phyloP scores from a whole-genome alignment of 1,140 invertebrate species.

The Elymnias hypermnestra region DNA sequence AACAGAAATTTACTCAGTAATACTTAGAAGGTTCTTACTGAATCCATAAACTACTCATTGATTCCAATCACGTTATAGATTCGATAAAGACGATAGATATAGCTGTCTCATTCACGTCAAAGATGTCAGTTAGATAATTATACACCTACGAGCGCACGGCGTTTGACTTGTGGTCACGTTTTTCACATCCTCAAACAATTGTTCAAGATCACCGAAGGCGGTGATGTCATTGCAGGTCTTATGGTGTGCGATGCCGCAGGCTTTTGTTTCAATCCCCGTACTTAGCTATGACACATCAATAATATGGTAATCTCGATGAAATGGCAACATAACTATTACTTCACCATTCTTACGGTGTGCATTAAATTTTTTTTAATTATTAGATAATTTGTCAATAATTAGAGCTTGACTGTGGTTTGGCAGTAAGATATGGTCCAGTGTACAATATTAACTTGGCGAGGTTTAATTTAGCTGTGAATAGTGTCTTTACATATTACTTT shows the following conservation, averaged over 20 bases:
- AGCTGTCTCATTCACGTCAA: not conserved
- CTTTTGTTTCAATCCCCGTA: not conserved
- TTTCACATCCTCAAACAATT: conserved; percentile 17
- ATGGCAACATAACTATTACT: too few species aligned
- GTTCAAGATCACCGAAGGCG: not conserved
- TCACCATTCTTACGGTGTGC: too few species aligned
- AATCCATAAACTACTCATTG: too few species aligned
- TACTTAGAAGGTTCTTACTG: too few species aligned
- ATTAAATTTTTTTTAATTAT: too few species aligned
- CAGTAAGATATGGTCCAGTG: too few species aligned
- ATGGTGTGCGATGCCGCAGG: not conserved
- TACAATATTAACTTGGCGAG: too few species aligned
- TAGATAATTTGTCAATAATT: too few species aligned
- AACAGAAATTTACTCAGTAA: too few species aligned
- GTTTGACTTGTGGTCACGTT: conserved; percentile 11
- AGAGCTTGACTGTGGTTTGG: too few species aligned
- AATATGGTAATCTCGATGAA: not conserved
- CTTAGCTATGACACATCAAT: not conserved
- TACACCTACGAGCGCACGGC: not conserved
- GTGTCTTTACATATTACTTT: too few species aligned
- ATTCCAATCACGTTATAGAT: not conserved
- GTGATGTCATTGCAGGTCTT: not conserved
- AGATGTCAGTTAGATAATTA: not conserved
- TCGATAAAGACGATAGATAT: not conserved
- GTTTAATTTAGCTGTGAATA: too few species aligned